Evolutionary conservation across 2,113 vertebrate genomes (phyloP).

Genomic region (Pseudopipra pipra): DNA sequence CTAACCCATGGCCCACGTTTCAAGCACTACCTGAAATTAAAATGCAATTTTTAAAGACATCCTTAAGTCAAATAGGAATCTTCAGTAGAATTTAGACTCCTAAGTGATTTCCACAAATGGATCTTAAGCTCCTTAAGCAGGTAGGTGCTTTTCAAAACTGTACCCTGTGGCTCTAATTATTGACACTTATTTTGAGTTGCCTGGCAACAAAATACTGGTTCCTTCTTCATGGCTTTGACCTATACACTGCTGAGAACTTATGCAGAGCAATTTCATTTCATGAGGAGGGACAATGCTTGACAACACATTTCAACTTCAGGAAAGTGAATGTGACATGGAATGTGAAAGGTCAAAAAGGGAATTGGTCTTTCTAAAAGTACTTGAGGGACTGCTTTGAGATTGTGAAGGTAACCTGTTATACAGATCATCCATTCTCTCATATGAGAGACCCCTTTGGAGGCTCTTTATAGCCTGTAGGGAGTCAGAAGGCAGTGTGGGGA

Average conservation of each 20-base stretch:
- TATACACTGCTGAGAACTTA: neutral
- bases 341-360: neutral
- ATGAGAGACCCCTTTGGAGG: neutral
- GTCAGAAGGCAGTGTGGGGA: neutral
- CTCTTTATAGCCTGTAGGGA: neutral
- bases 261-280: neutral
- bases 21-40: neutral
- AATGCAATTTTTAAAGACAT: neutral
- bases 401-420: neutral
- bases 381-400: neutral
- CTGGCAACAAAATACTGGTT: neutral
- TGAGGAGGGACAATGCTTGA: neutral
- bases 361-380: neutral
- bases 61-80: neutral
- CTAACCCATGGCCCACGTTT: neutral
- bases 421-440: neutral
- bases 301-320: neutral
- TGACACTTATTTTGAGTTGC: neutral
- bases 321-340: neutral
- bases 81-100: neutral
- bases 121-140: neutral
- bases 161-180: neutral
- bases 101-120: neutral
- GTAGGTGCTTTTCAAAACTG: neutral
- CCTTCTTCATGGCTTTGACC: neutral